Conservation (phyloP, 2,113 vertebrate species). For the Natator depressus region DNA sequence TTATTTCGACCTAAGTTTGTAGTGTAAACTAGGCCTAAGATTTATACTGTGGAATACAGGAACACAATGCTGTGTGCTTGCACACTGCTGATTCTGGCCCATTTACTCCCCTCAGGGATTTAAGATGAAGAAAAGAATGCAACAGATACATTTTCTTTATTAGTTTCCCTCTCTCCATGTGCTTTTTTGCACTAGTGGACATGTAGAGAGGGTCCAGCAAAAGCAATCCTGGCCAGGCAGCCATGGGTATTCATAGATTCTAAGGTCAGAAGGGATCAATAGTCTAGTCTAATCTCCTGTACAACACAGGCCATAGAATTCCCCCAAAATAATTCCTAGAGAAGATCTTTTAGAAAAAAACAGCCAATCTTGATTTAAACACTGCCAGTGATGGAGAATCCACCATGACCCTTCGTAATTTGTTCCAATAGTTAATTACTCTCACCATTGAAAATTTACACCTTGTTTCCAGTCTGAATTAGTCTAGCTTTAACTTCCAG, state of each 20-base stretch:
- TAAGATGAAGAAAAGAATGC: neutral
- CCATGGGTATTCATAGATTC: too few species aligned
- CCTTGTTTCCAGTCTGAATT: neutral
- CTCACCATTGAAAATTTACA: neutral
- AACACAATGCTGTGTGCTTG: neutral
- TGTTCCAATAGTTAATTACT: neutral
- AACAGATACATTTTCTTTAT: accelerated
- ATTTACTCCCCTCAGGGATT: constrained; percentile 10
- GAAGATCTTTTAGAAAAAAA: too few species aligned
- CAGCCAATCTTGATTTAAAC: too few species aligned
- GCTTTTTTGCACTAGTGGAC: neutral
- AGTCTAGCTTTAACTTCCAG: neutral
- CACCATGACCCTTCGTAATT: too few species aligned
- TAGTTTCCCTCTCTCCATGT: neutral
- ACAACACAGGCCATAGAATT: too few species aligned
- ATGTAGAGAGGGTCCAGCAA: neutral
- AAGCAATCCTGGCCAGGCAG: neutral
- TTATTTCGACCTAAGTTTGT: too few species aligned
- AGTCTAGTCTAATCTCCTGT: too few species aligned
- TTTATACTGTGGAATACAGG: neutral
- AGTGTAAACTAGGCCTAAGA: neutral
- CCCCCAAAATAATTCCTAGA: too few species aligned
- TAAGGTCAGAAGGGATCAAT: too few species aligned
- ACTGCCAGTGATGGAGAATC: too few species aligned
- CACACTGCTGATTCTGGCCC: neutral